Conservation (phyloP, 2,113 vertebrate genomes). For the Pipa parva region DNA sequence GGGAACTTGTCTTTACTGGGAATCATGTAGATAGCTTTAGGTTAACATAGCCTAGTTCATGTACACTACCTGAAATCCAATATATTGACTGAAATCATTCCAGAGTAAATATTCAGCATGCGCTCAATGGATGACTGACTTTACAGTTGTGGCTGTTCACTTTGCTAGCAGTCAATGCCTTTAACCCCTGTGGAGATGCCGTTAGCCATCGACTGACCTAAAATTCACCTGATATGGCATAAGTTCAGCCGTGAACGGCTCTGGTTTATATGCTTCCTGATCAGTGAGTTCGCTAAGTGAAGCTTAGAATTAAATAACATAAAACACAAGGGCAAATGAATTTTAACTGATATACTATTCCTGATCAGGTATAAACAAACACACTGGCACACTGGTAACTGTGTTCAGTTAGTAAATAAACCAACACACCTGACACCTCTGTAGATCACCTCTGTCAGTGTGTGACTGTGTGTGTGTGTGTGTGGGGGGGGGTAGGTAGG, state of each 20-base stretch:
- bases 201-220: constrained; percentile 61
- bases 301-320: not conserved
- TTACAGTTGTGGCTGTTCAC: constrained; percentile 55
- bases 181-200: constrained; percentile 59
- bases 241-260: constrained; percentile 15
- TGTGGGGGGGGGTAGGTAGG: too few species aligned
- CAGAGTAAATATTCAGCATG: constrained; percentile 60
- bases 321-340: not conserved
- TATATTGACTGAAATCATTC: constrained; percentile 65
- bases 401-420: too few species aligned
- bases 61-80: constrained; percentile 49
- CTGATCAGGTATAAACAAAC: too few species aligned
- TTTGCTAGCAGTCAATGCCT: constrained; percentile 51
- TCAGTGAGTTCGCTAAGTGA: not conserved
- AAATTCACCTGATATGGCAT: constrained; percentile 53
- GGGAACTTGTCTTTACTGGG: not conserved
- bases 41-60: constrained; percentile 23
- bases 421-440: too few species aligned
- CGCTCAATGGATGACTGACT: constrained; percentile 62
- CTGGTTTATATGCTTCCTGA: constrained; percentile 10
- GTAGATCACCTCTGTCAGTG: too few species aligned
- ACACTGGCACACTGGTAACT: too few species aligned
- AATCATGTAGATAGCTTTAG: not conserved
- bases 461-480: too few species aligned
- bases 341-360: not conserved